Evolutionary conservation across 2,797 vertebrate genomes (phyloP), one percentile per base, ranked within the genome.

Genomic region (Mus spretus): DNA sequence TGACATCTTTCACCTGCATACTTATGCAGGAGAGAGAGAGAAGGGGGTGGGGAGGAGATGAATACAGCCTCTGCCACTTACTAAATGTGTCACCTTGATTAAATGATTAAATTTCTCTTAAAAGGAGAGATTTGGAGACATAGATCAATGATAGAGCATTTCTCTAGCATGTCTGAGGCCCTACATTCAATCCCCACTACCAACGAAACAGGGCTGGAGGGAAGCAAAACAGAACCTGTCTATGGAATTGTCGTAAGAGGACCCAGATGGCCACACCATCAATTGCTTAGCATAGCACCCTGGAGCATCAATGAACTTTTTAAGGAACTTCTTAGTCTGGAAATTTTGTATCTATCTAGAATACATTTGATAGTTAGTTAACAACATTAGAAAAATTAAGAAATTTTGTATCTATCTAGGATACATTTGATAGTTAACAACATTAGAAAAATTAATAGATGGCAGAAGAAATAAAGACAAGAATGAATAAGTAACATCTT

Each of bases 241-340:
- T 91, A 94, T 10, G 63, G 28, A 86, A 88, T 47, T 83, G 19
- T 13, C 74, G 1, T 72, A 80, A 93, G 50, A 83, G 89, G 40
- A 90, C 70, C n/a, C 47, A 89, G 40, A 70, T 47, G 57, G 57
- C 72, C 55, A 90, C 4, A 47, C 26, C 67, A 24, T 70, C 85
- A 79, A 93, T 34, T 85, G 79, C 26, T 78, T 57, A 61, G 55
- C 47, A 79, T 0, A 20, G 31, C 55, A 47, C 59, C 19, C 26
- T 92, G 55, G 34, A 15, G 93, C 26, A 61, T 28, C 20, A 15
- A 10, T 79, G 77, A 67, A 17, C 28, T 70, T 57, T 90, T 50
- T 47, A 94, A 87, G n/a, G 55, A 28, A 90, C 31, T 34, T 59
- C 61, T 79, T 92, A 74, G 6, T 90, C 78, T 85, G 90, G 1